Base-by-base conservation (phyloP, 1,140 invertebrate genomes). In the Drosophila elegans region DNA sequence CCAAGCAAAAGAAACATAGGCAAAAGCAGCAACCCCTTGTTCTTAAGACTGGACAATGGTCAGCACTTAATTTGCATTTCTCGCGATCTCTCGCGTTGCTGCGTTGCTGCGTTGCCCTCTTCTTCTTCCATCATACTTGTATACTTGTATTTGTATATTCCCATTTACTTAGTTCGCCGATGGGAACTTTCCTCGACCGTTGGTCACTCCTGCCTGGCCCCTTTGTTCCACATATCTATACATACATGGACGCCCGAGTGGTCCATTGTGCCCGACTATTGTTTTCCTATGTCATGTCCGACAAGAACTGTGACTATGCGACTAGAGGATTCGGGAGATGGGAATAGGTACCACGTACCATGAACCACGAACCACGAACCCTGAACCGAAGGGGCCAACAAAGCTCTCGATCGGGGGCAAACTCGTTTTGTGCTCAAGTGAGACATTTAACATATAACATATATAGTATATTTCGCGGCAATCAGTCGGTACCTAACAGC, bases 61-160 rank as follows among this genome's bases (percentile, higher is more conserved):
- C 81, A 84, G 49, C 7, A 5, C 3, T 56, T 77, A 62, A 83
- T 83, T 83, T 83, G 79, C 80, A 83, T 83, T 78, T 52, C 32
- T 52, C 49, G 49, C 49, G 49, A 52, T 80, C 66, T 80, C 52
- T 38, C 63, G 53, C 46, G 62, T 38, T 68, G 49, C 29, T 32
- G 29, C 29, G 29, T 7, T 21, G 16, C 16, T 32, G 29, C 29
- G 29, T 7, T 21, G 16, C 16, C 16, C 16, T 21, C 48, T 29
- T 29, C 45, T 48, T 29, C 45, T 25, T 52, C 49, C 49, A 52
- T 52, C n/a, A n/a, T n/a, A n/a, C n/a, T n/a, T n/a, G 36, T 36
- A 21, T 52, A 52, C 34, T 52, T 53, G 13, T 9, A 38, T 11
- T n/a, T 27, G 11, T 27, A 25, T n/a, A 32, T 6, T 49, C n/a